These are phyloP conservation scores for Lepisosteus osseus DNA, from an alignment of 2,113 vertebrate genomes.

Conservation along the genomic window DNA sequence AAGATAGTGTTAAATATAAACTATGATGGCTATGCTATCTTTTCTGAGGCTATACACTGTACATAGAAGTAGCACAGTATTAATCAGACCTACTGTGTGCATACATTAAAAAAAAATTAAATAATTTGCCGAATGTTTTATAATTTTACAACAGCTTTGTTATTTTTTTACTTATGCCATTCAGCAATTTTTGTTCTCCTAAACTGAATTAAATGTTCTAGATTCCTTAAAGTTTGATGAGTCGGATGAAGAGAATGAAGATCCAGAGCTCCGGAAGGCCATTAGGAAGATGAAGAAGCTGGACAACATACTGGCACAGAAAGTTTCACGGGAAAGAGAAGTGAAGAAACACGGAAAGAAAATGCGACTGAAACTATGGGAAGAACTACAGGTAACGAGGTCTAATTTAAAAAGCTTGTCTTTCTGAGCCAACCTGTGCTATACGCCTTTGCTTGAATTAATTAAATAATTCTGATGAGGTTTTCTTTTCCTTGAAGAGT, in stretches of 20 bases:
- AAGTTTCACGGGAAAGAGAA: constrained; percentile 63
- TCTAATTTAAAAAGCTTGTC: constrained; percentile 21
- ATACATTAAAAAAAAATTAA: too few relatives aligned
- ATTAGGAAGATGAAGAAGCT: constrained; percentile 75
- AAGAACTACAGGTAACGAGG: constrained; percentile 73
- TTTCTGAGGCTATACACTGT: too few relatives aligned
- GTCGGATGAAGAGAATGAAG: constrained; percentile 44
- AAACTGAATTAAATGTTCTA: constrained; percentile 16
- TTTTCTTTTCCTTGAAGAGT: constrained; percentile 23
- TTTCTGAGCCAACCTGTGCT: neutral
- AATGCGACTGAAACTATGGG: constrained; percentile 73
- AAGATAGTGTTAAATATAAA: too few relatives aligned
- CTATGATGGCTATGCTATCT: too few relatives aligned
- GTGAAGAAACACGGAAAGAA: constrained; percentile 71
- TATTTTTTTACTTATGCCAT: too few relatives aligned
- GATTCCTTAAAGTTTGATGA: constrained; percentile 28
- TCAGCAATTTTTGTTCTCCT: neutral
- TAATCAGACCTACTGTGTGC: too few relatives aligned
- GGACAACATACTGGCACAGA: constrained; percentile 71
- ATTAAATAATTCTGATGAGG: neutral
- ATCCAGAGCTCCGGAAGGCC: constrained; percentile 65
- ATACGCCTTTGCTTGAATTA: neutral
- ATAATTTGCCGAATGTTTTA: too few relatives aligned
- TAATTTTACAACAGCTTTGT: too few relatives aligned
- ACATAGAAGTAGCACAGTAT: too few relatives aligned